Evolutionary conservation across 2,797 vertebrate species (phyloP), one percentile per base, ranked within the genome.

Genomic region (Muraenolepis orangiensis): DNA sequence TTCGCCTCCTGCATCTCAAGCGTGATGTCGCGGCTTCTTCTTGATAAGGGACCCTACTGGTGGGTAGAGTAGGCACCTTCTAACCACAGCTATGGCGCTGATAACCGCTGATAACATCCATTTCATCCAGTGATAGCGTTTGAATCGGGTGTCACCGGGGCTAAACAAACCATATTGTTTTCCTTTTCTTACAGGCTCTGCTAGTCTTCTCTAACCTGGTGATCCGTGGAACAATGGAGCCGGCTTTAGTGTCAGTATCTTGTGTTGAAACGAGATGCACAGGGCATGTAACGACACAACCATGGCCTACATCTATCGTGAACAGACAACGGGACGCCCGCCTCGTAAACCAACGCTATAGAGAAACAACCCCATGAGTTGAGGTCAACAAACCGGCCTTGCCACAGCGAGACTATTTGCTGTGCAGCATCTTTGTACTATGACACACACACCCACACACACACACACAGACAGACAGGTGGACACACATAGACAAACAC

Each of bases 391-490:
- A 75, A 78, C 70, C 26, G 6, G 70, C 74, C 31, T 69, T 32
- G 42, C 40, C 77, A 74, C 38, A 69, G 72, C 38, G 42, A 70
- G 30, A 66, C 29, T 71, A 67, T 69, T 73, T 68, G 68, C 20
- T 51, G 67, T 6, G 3, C 6, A 12, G 8, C 8, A 66, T 66
- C 30, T 31, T 30, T 23, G 26, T 20, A 16, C 29, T 10, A 34
- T 78, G 81, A 81, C 66, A 72, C 78, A 78, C 4, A 29, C 12
- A 34, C 70, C 72, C 69, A 72, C 66, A 20, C 29, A 30, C 30
- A 68, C 14, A 32, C 29, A 68, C 30, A 68, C 13, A 30, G 2
- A 30, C 14, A 83, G 46, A 72, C 77, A 79, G n/a, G n/a, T n/a
- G n/a, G n/a, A n/a, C 1, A 29, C 5, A 30, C 66, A 75, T 71